Evolutionary conservation across 2,113 vertebrate species (phyloP).

Genomic region (Bufo bufo): DNA sequence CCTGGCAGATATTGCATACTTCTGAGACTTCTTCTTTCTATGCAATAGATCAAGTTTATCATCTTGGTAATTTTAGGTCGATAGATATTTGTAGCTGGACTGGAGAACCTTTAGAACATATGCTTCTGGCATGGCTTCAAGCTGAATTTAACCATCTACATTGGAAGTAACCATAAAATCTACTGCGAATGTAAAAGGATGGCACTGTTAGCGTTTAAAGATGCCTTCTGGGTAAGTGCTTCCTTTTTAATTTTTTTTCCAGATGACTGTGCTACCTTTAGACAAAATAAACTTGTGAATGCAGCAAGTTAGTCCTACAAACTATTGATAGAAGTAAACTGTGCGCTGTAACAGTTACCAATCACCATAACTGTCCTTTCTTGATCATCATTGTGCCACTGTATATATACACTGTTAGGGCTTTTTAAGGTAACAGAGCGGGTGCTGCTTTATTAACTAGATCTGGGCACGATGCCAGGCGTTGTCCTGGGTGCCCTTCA

Average conservation of each 20-base stretch:
- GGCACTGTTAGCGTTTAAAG: constrained; percentile 30
- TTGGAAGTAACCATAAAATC: not conserved
- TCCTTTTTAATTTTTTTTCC: not conserved
- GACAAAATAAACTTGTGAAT: not conserved
- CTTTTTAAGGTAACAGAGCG: not conserved
- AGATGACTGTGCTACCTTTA: not conserved
- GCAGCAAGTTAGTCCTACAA: not conserved
- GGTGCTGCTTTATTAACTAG: not conserved
- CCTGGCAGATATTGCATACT: not conserved
- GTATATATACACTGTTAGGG: not conserved
- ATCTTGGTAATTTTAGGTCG: not conserved
- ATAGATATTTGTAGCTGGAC: not conserved
- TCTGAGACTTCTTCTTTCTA: constrained; percentile 6
- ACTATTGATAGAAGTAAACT: too few relatives aligned
- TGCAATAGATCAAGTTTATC: not conserved
- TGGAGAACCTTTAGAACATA: not conserved
- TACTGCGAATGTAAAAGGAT: not conserved
- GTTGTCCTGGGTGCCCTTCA: not conserved
- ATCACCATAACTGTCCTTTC: too few relatives aligned
- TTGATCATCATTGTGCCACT: too few relatives aligned
- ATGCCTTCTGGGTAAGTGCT: constrained; percentile 50
- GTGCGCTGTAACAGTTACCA: too few relatives aligned
- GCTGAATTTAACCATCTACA: not conserved
- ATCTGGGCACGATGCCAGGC: not conserved
- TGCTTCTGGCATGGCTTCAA: not conserved